phyloP scores from a whole-genome alignment of 2,113 vertebrate species.

The Thunnus maccoyii region DNA sequence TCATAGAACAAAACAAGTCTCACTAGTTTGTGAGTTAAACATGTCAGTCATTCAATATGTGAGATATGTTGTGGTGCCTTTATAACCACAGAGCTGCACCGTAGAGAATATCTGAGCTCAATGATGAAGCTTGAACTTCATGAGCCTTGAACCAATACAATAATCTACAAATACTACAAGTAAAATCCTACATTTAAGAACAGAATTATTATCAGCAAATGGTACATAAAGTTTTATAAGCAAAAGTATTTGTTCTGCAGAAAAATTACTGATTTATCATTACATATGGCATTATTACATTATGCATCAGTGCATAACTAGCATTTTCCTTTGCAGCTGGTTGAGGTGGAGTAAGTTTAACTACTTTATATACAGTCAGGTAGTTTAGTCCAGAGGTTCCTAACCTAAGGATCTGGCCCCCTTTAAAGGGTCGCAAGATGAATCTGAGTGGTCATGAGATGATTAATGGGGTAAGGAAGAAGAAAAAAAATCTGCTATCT shows the following conservation, averaged over 20 bases:
- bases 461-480: background rate
- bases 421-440: background rate
- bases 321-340: background rate
- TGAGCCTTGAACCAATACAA: background rate
- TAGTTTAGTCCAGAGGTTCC: background rate
- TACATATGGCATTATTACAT: too few relatives aligned
- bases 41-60: background rate
- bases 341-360: background rate
- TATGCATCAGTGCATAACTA: background rate
- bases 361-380: background rate
- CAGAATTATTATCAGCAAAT: background rate
- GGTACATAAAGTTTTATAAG: background rate
- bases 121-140: constrained; percentile 2
- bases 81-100: constrained; percentile 20
- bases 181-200: background rate
- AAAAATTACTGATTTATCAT: too few relatives aligned
- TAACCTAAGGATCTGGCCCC: background rate
- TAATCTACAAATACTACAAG: background rate
- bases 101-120: constrained; percentile 1
- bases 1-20: background rate
- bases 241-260: background rate
- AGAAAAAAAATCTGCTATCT: too few relatives aligned
- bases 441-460: background rate
- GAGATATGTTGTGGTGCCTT: background rate
- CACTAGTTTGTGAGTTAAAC: background rate